Evolutionary conservation across 2,888 invertebrate genomes (phyloP).

Genomic region (Trissolcus brochymenae): DNA sequence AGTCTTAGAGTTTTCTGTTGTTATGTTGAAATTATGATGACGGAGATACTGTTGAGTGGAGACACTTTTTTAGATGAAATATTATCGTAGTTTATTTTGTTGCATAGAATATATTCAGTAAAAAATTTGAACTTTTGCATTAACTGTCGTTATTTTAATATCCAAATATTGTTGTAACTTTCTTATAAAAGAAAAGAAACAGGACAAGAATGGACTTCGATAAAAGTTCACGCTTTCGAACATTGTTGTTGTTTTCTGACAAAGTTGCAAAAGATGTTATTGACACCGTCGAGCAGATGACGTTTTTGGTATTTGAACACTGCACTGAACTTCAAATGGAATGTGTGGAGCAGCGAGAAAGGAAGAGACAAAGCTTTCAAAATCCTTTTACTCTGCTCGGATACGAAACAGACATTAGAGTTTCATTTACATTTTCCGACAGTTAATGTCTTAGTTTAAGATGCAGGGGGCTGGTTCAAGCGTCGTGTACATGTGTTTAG

Average conservation of each 20-base stretch:
- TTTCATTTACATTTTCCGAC: conserved; percentile 62
- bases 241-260: neutral
- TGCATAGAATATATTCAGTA: too few species aligned
- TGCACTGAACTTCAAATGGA: conserved; percentile 15
- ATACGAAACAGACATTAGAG: conserved; percentile 58
- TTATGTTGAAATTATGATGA: too few species aligned
- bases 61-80: too few species aligned
- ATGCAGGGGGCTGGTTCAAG: conserved; percentile 16
- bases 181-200: too few species aligned
- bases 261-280: conserved; percentile 8
- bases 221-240: neutral
- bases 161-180: too few species aligned
- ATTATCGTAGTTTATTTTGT: too few species aligned
- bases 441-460: conserved; percentile 46
- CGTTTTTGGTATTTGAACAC: conserved; percentile 29
- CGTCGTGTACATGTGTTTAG: conserved; percentile 18
- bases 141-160: too few species aligned
- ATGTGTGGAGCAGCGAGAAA: conserved; percentile 20
- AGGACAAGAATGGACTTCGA: neutral
- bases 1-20: too few species aligned
- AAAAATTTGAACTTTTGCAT: too few species aligned
- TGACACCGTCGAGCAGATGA: conserved; percentile 1
- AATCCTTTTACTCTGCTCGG: conserved; percentile 44
- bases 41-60: neutral
- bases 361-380: conserved; percentile 45